Conservation (phyloP, 2,888 invertebrate species). For the Agelastica alni region DNA sequence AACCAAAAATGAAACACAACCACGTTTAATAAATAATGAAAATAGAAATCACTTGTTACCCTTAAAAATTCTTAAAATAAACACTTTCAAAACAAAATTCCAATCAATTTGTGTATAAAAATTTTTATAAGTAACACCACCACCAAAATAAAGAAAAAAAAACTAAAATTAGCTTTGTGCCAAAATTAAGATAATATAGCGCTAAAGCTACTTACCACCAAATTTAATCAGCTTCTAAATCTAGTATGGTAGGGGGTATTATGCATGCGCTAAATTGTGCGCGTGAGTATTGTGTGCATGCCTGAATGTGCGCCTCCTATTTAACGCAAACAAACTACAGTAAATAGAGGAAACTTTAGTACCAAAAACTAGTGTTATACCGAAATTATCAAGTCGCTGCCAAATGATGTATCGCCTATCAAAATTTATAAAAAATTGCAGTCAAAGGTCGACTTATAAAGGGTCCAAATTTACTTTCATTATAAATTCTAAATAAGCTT, state of each 20-base stretch:
- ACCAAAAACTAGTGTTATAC: conserved; percentile 45
- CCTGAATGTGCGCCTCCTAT: conserved; percentile 57
- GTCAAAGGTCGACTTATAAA: too few species aligned
- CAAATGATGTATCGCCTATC: conserved; percentile 26
- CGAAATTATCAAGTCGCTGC: conserved; percentile 23
- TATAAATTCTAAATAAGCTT: too few species aligned
- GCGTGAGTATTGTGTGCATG: conserved; percentile 54
- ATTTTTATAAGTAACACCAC: conserved; percentile 32
- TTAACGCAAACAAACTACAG: conserved; percentile 56
- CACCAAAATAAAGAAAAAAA: conserved; percentile 40
- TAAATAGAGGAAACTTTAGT: conserved; percentile 49
- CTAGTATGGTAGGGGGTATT: conserved; percentile 56
- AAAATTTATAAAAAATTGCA: too few species aligned
- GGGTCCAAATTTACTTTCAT: too few species aligned
- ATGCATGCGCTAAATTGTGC: conserved; percentile 57
- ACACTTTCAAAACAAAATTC: not conserved
- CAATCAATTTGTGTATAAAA: not conserved
- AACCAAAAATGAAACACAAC: too few species aligned
- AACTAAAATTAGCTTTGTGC: conserved; percentile 37
- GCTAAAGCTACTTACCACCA: conserved; percentile 56
- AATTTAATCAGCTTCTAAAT: conserved; percentile 55
- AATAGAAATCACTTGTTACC: too few species aligned
- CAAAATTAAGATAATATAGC: conserved; percentile 52
- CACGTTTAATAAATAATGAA: too few species aligned
- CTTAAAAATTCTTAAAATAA: too few species aligned